Evolutionary conservation across 2,888 invertebrate species (phyloP), one percentile per base, ranked within the genome.

Genomic region (Chesias legatella): DNA sequence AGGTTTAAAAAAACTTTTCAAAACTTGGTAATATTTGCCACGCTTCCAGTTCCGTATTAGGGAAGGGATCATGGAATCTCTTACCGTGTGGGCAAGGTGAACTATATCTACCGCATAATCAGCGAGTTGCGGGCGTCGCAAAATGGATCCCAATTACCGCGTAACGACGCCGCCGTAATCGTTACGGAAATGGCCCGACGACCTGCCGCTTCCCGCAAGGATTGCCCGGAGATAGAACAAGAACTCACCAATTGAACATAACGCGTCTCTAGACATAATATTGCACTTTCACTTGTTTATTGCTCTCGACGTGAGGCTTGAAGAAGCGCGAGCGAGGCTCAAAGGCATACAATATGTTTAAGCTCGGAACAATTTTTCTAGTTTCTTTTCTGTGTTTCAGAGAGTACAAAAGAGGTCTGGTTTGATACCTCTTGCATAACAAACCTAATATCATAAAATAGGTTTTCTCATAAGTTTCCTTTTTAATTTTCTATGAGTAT

Each of bases 71-170:
- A 42, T 26, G 33, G 44, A 52, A 55, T 55, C 41, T 52, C 48
- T 51, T 39, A 50, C 40, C 43, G 40, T 33, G 48, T 46, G 20
- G 44, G 25, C 24, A 42, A 51, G 53, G 48, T 57, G 49, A 46
- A 46, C 28, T 49, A 44, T 49, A 50, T 50, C 48, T 51, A 49
- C 53, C 51, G 52, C 55, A 52, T 55, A 55, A 55, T 55, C 54
- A 53, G 49, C 38, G 51, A 48, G 46, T 40, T 53, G 52, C 51
- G 54, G 51, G 54, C 51, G 48, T 50, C 48, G 47, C 51, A 48
- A 55, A 55, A 55, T 55, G 50, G 51, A 43, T 50, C 45, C 58
- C 53, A 57, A 59, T 57, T 59, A 59, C 51, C 41, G 47, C 39
- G 49, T 48, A 54, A 45, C 52, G 54, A 53, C 47, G 50, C 47